Base-by-base conservation (phyloP, 2,113 vertebrate species). In the Lamprotornis superbus region DNA sequence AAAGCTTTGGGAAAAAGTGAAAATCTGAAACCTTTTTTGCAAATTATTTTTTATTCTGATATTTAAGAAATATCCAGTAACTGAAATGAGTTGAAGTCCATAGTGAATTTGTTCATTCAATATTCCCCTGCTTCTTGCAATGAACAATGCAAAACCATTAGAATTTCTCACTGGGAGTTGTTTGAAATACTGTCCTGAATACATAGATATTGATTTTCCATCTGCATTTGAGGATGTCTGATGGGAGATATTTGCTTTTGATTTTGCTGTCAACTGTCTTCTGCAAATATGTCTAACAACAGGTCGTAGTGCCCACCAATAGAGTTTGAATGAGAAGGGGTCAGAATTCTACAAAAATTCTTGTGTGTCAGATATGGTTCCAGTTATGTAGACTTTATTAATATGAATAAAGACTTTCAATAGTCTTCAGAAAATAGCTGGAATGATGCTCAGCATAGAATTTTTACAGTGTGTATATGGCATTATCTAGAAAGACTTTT, bases 171-270 rank as follows among this genome's bases (percentile, higher is more conserved):
- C 15, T 61, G 35, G 40, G 37, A 79, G 11, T 65, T 59, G 10
- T 86, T 86, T 89, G 61, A 68, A 97, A 96, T 90, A 33, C 55
- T 96, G 63, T 94, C 37, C 70, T 82, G 77, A 96, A 67, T 96
- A 89, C 60, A 77, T 5, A 93, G 57, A 96, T 93, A 97, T 83
- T 80, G 94, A 97, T 96, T 97, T 96, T 68, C 60, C 50, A 39
- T 88, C 74, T 95, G 55, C 67, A 95, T 95, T 88, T 94, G 71
- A 76, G 30, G 87, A 67, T 85, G 25, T 53, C 35, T 88, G 44
- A 85, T 94, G 59, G 83, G 91, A 97, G 33, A 88, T 21, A 67
- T 69, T 97, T 97, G 78, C 52, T 87, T 85, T 57, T 44, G 67
- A 92, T 74, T 95, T 27, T 93, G 12, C 39, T 90, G 20, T 53